Evolutionary conservation across 2,888 invertebrate genomes (phyloP).

Genomic region (Campoletis raptor): DNA sequence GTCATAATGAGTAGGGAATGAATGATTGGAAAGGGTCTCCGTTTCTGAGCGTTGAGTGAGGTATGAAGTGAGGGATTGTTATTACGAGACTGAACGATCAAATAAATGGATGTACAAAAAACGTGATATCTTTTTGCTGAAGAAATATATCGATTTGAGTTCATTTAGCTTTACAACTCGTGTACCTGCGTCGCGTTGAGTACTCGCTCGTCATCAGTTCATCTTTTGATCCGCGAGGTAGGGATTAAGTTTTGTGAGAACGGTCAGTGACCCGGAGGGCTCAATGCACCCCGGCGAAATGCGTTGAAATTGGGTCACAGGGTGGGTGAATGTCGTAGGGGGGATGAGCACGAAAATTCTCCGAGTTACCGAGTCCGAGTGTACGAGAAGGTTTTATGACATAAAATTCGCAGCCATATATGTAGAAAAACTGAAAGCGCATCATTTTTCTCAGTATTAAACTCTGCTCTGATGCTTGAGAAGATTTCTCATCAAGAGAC

Average conservation of each 20-base stretch:
- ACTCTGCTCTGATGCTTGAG: neutral
- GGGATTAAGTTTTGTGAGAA: constrained; percentile 51
- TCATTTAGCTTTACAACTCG: neutral
- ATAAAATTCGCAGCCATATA: neutral
- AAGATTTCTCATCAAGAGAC: constrained; percentile 3
- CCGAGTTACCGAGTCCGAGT: neutral
- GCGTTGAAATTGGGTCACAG: constrained; percentile 50
- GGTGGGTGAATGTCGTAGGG: neutral
- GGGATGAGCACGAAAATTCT: constrained; percentile 8
- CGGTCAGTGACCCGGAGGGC: constrained; percentile 72
- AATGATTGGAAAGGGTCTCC: neutral
- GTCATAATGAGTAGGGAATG: neutral
- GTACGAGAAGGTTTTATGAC: neutral
- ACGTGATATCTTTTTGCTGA: neutral
- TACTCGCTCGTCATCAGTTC: neutral
- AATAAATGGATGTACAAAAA: neutral
- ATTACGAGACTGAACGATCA: neutral
- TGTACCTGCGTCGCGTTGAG: neutral
- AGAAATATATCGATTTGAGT: neutral
- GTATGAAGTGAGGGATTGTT: neutral
- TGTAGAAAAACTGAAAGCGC: neutral
- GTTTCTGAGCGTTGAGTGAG: neutral
- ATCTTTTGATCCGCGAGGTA: neutral
- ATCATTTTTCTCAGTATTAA: neutral
- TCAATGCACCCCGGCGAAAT: constrained; percentile 40